A percentile compares a stretch with the other conserved stretches of the same genome.
Conservation (phyloP, 2,797 vertebrate genomes). For the Neostethus bicornis region DNA sequence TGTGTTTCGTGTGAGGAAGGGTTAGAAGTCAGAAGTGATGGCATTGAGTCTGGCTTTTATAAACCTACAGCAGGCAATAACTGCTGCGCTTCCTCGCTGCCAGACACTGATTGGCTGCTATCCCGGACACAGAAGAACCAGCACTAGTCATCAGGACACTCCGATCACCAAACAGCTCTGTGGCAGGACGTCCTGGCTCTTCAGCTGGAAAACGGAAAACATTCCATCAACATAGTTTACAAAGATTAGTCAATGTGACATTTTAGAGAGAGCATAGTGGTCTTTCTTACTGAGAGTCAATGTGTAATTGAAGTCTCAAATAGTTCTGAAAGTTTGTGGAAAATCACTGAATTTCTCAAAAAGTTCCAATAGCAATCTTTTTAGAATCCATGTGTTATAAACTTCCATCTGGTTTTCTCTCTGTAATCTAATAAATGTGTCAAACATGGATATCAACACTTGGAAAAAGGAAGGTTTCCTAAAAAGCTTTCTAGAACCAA, state of each 20-base stretch:
- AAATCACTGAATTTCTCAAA: no score
- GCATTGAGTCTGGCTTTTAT: conserved; percentile 68
- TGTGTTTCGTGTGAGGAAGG: not conserved
- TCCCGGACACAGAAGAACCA: conserved; percentile 39
- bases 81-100: conserved; percentile 61
- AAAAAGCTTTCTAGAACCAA: no score
- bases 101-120: conserved; percentile 47
- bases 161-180: conserved; percentile 64
- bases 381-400: no score
- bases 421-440: no score
- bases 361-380: no score
- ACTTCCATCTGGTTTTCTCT: no score
- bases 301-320: not conserved
- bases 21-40: conserved; percentile 64
- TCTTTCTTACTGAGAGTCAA: conserved; percentile 3
- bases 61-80: conserved; percentile 66
- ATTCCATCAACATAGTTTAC: not conserved
- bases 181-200: conserved; percentile 73
- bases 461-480: no score
- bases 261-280: conserved; percentile 1
- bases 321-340: no score
- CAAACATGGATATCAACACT: no score
- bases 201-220: conserved; percentile 73
- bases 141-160: conserved; percentile 69
- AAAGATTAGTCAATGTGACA: not conserved